Percentiles rank a stretch among this genome's conserved stretches.
phyloP scores from a whole-genome alignment of 2,797 vertebrate genomes.

The Danio choprae region DNA sequence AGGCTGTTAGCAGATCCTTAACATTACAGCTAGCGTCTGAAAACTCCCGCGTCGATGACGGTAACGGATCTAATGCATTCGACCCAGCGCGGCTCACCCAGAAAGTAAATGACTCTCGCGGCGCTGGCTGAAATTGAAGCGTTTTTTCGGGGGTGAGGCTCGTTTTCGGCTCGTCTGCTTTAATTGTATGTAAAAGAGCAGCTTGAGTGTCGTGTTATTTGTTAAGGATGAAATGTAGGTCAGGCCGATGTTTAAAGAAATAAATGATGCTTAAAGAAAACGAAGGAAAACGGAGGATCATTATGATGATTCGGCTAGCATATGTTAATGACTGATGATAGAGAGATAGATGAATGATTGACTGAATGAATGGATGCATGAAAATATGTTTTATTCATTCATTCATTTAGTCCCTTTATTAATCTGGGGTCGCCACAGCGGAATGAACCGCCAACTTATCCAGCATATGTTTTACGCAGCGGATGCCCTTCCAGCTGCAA shows the following conservation, averaged over 20 bases:
- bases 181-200: neutral
- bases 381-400: no score
- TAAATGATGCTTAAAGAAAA: neutral
- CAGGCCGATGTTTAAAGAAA: neutral
- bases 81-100: neutral
- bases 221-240: constrained; percentile 1
- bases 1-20: constrained; percentile 48
- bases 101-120: neutral
- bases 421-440: no score
- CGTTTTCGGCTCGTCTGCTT: neutral
- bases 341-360: no score
- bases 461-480: no score
- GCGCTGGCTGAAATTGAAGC: neutral
- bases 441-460: no score
- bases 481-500: no score
- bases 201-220: neutral
- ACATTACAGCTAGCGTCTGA: neutral
- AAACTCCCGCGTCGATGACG: neutral
- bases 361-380: no score
- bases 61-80: constrained; percentile 3
- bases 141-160: neutral
- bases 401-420: no score
- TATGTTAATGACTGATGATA: neutral
- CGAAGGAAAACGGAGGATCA: neutral
- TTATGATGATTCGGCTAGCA: neutral